Conservation (phyloP, 2,113 vertebrate genomes). For the Anoura caudifer region DNA sequence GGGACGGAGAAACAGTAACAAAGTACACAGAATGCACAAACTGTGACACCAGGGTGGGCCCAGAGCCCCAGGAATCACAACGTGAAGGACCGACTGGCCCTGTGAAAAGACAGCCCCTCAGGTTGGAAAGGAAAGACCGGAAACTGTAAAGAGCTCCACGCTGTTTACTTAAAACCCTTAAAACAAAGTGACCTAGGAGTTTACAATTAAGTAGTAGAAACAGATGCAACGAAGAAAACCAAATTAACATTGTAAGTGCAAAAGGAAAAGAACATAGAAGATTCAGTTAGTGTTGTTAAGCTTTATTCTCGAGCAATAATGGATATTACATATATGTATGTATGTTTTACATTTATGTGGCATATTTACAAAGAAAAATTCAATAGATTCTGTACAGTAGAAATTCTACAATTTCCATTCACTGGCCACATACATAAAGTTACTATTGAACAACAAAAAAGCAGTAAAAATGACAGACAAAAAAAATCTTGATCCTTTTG, state of each 20-base stretch:
- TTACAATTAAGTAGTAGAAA: conserved; percentile 19
- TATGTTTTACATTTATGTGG: neutral
- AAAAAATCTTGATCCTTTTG: neutral
- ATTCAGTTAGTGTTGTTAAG: neutral
- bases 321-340: neutral
- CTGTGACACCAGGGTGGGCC: neutral
- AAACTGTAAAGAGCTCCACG: neutral
- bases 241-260: neutral
- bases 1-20: neutral
- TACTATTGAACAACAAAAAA: conserved; percentile 26
- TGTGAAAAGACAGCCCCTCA: neutral
- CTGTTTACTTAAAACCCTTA: neutral
- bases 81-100: neutral
- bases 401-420: conserved; percentile 38
- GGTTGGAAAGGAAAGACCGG: neutral
- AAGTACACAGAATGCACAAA: neutral
- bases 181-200: neutral
- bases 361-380: conserved; percentile 27
- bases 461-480: conserved; percentile 13
- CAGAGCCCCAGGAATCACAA: neutral
- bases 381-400: neutral
- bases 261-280: neutral
- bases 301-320: conserved; percentile 13
- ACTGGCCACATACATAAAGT: conserved; percentile 10
- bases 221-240: neutral